These are phyloP conservation scores for Quadroppia sp. DNA, from an alignment of 2,888 invertebrate genomes.

Conservation along the genomic window DNA sequence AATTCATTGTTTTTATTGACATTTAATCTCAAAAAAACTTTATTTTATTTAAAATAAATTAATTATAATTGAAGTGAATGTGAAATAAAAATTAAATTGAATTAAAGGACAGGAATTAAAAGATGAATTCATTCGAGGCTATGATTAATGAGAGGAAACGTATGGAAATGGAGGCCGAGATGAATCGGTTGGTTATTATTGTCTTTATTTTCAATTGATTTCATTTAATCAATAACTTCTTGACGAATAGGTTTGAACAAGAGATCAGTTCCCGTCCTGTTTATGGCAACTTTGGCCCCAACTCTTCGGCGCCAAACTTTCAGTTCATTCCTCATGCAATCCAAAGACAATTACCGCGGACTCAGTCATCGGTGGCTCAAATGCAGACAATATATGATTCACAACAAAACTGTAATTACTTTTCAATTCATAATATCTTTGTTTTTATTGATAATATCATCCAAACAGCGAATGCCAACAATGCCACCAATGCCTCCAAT, in stretches of 20 bases:
- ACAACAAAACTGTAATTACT: neutral
- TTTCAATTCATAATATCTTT: neutral
- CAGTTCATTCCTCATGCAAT: conserved; percentile 66
- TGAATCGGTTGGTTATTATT: conserved; percentile 65
- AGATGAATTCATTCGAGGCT: too few species aligned
- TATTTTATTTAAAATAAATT: too few species aligned
- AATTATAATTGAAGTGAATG: too few species aligned
- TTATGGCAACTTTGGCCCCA: conserved; percentile 33
- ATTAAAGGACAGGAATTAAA: too few species aligned
- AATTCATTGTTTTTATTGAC: too few species aligned
- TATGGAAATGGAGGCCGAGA: conserved; percentile 80
- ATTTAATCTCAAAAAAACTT: too few species aligned
- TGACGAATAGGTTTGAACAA: neutral
- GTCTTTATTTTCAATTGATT: neutral
- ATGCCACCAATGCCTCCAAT: conserved; percentile 37
- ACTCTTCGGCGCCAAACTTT: conserved; percentile 29
- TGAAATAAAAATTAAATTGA: too few species aligned
- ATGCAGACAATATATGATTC: conserved; percentile 32
- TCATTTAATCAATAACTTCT: neutral
- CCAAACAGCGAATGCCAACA: neutral
- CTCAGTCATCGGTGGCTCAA: neutral
- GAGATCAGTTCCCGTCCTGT: conserved; percentile 40
- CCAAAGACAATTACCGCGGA: conserved; percentile 45
- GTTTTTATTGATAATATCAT: neutral
- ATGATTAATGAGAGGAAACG: conserved; percentile 44